These are phyloP conservation scores for Coenonympha glycerion DNA, from an alignment of 2,888 invertebrate species.

Conservation along the genomic window DNA sequence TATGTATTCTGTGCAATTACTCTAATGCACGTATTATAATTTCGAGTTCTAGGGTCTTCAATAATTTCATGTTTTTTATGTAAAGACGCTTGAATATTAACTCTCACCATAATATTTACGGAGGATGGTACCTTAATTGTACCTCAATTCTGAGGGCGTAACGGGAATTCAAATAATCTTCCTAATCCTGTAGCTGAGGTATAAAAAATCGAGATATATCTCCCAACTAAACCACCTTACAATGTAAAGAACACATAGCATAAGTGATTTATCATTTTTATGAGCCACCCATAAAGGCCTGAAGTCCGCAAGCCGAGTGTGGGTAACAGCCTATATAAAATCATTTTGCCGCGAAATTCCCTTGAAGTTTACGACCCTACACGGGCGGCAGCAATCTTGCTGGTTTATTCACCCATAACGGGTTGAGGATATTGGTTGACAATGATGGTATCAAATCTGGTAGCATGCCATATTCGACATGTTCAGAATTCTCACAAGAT, in stretches of 20 bases:
- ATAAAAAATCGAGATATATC: constrained; percentile 22
- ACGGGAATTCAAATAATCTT: constrained; percentile 20
- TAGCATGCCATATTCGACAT: neutral
- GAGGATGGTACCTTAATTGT: too few species aligned
- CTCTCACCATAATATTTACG: too few species aligned
- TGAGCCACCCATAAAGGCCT: constrained; percentile 61
- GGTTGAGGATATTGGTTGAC: constrained; percentile 1
- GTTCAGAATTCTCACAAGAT: too few species aligned
- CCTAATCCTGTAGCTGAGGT: constrained; percentile 14
- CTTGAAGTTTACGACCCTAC: constrained; percentile 28
- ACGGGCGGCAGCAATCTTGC: constrained; percentile 1
- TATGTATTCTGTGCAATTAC: too few species aligned
- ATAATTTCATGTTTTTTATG: too few species aligned
- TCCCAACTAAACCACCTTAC: constrained; percentile 23
- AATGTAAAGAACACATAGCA: constrained; percentile 41
- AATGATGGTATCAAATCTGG: neutral
- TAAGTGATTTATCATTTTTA: constrained; percentile 70
- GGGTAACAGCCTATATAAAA: constrained; percentile 69
- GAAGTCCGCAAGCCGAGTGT: constrained; percentile 66
- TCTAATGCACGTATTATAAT: too few species aligned
- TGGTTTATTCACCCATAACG: constrained; percentile 6
- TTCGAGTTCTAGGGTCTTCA: too few species aligned
- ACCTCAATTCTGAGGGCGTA: neutral
- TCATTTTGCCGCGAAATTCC: constrained; percentile 58
- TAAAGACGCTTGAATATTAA: too few species aligned